Evolutionary conservation across 2,113 vertebrate species (phyloP), one percentile per base, ranked within the genome.

Genomic region (Azemiops feae): DNA sequence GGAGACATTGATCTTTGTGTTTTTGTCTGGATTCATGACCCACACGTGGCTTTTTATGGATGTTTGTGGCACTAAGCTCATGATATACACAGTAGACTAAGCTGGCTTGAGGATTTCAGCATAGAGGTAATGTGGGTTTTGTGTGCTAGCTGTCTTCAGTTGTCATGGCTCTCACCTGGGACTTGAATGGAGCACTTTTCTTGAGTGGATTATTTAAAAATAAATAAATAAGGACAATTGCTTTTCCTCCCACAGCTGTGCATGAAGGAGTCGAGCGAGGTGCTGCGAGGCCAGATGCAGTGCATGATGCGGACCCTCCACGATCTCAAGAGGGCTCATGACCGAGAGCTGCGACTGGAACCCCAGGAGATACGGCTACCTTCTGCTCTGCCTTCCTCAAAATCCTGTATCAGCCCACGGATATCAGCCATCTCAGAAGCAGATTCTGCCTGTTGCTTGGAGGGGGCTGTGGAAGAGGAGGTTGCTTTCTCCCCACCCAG

Each of bases 381-480:
- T 45, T 96, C 43, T 20, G 92, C 53, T 89, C 57, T 55, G 96
- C 92, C 27, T 96, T 97, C 58, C 96, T 96, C 96, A 47, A 98
- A 98, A 93, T 95, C 95, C 4, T 96, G 97, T 87, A 64, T 94
- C 20, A 96, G 97, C 5, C 96, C 97, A 18, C 96, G 95, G 85
- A 96, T 89, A 43, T 98, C 98, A 0, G 98, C 98, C 6, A 96
- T 97, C 94, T 98, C 98, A 0, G 98, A 99, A 12, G 97, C 98
- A 57, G 98, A 99, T 96, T 99, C 99, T 0, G 98, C 98, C 90
- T 99, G 98, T 97, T 99, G 99, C 94, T 95, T 98, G 95, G 98
- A 98, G 69, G 98, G 98, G 0, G 98, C 98, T 0, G 95, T 97
- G 11, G 98, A 99, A 89, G 98, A 98, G 47, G 98, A 98, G 87